Base-by-base conservation (phyloP, 2,113 vertebrate genomes). In the Ceuthmochares aereus region DNA sequence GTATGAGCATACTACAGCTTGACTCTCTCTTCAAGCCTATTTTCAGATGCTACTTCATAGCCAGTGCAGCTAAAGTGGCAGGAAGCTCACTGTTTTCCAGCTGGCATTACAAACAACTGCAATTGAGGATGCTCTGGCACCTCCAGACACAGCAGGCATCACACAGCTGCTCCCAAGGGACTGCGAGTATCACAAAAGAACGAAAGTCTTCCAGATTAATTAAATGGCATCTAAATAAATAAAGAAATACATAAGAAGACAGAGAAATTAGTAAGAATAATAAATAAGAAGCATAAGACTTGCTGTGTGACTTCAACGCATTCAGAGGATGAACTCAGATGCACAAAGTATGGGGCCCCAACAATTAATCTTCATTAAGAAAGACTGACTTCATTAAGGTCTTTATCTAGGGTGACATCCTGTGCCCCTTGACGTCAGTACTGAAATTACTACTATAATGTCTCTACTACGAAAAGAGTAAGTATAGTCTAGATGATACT, bases 291-390 rank as follows among this genome's bases (percentile, higher is more conserved):
- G 25, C 15, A 47, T 27, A 79, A 29, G 27, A 40, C n/a, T 23
- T 40, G 47, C 20, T 27, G 37, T 1, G 0, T 52, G 78, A 76
- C 67, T 58, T 6, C 0, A 7, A 70, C 64, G 32, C 42, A 14
- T 59, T 85, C 58, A 45, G 47, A 62, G 49, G 29, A 91, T 56
- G 62, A 92, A 74, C 32, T 27, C 1, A 6, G 47, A 77, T 21
- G 23, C 12, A 87, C 15, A 19, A 87, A 89, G 22, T 9, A 90
- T 7, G 17, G 23, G 32, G 68, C 60, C 40, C 2, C 80, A 67
- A 69, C 62, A 60, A 94, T 94, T 77, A 94, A 89, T 92, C 91
- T 91, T 94, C 92, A 91, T 85, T 94, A 95, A 85, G 78, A 90
- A 88, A 84, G 40, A 47, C 42, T 93, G 93, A 91, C 51, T 93